These are phyloP conservation scores for Sinocyclocheilus grahami DNA, from an alignment of 2,113 vertebrate genomes.

Conservation along the genomic window DNA sequence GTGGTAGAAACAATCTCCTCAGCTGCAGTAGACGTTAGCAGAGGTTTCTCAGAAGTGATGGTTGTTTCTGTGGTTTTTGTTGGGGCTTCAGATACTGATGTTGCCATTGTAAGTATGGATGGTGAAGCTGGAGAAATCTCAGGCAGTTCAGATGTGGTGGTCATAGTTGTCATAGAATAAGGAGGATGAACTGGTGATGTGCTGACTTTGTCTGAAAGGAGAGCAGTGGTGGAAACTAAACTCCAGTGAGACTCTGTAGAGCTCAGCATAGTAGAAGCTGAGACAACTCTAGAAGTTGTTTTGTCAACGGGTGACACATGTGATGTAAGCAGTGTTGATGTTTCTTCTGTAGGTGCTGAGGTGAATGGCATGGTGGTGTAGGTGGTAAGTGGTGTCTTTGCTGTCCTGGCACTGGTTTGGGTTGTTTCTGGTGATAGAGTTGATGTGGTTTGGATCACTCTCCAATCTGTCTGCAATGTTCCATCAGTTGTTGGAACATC, in stretches of 20 bases:
- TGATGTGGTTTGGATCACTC: conserved; percentile 35
- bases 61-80: conserved; percentile 36
- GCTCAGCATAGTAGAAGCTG: conserved; percentile 32
- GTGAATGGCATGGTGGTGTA: conserved; percentile 47
- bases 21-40: conserved; percentile 51
- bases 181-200: conserved; percentile 44
- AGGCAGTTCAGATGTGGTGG: conserved; percentile 35
- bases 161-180: conserved; percentile 48
- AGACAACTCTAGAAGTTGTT: conserved; percentile 51
- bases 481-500: conserved; percentile 50
- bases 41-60: conserved; percentile 45
- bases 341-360: conserved; percentile 47
- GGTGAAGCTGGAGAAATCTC: conserved; percentile 45
- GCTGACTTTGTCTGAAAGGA: conserved; percentile 57
- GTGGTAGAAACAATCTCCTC: conserved; percentile 29
- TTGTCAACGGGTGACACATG: conserved; percentile 51
- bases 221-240: conserved; percentile 52
- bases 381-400: conserved; percentile 47
- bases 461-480: conserved; percentile 49
- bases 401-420: conserved; percentile 48
- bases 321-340: conserved; percentile 45
- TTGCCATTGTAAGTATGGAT: conserved; percentile 51
- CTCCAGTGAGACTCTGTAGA: conserved; percentile 57
- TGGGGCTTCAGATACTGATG: conserved; percentile 36
- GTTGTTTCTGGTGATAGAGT: conserved; percentile 4